Percentiles rank a stretch among this genome's conserved stretches.
These are phyloP conservation scores for Tangara arthus DNA, from an alignment of 2,797 vertebrate genomes.

Conservation along the genomic window DNA sequence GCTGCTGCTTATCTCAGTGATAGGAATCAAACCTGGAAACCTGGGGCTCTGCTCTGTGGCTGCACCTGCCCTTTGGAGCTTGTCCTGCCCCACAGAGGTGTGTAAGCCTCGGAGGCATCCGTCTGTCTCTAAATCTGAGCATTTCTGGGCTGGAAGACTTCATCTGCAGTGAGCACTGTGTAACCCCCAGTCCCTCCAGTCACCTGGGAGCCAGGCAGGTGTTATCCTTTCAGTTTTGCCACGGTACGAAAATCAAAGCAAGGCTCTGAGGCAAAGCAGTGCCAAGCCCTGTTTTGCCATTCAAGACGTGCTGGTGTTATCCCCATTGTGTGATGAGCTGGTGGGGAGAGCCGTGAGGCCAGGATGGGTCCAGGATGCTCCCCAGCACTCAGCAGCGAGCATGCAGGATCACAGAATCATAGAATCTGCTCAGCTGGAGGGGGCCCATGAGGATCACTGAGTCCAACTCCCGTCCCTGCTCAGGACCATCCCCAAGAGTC, in stretches of 20 bases:
- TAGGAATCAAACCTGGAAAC: background rate
- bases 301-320: fast-evolving
- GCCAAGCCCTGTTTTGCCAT: background rate
- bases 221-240: fast-evolving
- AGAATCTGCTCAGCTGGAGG: background rate
- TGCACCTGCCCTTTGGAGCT: background rate
- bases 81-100: background rate
- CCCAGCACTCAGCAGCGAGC: background rate
- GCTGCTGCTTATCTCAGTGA: background rate
- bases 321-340: fast-evolving
- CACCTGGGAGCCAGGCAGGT: background rate
- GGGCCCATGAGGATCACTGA: too few relatives aligned
- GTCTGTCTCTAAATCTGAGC: background rate
- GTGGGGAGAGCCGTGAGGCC: background rate
- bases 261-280: background rate
- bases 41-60: background rate
- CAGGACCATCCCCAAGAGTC: background rate
- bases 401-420: fast-evolving
- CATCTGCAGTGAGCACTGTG: background rate
- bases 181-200: background rate
- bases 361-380: background rate
- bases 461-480: background rate
- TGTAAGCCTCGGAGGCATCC: background rate
- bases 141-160: background rate
- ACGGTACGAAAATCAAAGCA: background rate